These are phyloP conservation scores for Gopherus flavomarginatus DNA, from an alignment of 2,113 vertebrate genomes.

Conservation along the genomic window DNA sequence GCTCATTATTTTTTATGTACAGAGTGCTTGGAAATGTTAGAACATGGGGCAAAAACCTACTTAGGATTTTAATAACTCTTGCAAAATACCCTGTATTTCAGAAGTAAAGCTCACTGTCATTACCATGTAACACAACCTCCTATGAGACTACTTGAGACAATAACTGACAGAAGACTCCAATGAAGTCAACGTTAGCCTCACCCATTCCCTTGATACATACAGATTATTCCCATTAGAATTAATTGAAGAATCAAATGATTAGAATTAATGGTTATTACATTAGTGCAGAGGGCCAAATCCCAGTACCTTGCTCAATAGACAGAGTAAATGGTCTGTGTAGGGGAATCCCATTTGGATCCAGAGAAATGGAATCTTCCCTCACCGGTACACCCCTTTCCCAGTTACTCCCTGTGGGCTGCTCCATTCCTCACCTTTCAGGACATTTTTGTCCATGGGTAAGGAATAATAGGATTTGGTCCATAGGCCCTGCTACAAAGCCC, in stretches of 20 bases:
- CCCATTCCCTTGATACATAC: neutral
- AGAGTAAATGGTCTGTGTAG: conserved; percentile 35
- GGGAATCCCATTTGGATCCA: neutral
- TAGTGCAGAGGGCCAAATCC: conserved; percentile 63
- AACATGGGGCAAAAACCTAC: neutral
- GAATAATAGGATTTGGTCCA: neutral
- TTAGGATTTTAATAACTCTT: conserved; percentile 62
- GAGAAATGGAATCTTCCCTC: neutral
- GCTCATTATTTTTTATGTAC: conserved; percentile 45
- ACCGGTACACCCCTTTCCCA: accelerated
- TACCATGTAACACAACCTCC: conserved; percentile 58
- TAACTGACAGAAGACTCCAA: conserved; percentile 29
- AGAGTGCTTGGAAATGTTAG: conserved; percentile 37
- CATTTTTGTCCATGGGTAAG: accelerated
- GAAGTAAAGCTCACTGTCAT: conserved; percentile 60
- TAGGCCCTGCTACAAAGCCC: neutral
- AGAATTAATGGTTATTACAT: conserved; percentile 64
- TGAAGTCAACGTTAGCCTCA: conserved; percentile 27
- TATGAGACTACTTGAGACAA: conserved; percentile 51
- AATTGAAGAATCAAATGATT: conserved; percentile 69
- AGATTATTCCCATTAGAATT: conserved; percentile 63
- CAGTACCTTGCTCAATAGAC: conserved; percentile 56
- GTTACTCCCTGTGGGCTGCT: accelerated
- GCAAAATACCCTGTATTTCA: conserved; percentile 9
- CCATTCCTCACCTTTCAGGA: neutral